These are phyloP conservation scores for Bellardia bayeri DNA, from an alignment of 2,888 invertebrate genomes.

Conservation along the genomic window DNA sequence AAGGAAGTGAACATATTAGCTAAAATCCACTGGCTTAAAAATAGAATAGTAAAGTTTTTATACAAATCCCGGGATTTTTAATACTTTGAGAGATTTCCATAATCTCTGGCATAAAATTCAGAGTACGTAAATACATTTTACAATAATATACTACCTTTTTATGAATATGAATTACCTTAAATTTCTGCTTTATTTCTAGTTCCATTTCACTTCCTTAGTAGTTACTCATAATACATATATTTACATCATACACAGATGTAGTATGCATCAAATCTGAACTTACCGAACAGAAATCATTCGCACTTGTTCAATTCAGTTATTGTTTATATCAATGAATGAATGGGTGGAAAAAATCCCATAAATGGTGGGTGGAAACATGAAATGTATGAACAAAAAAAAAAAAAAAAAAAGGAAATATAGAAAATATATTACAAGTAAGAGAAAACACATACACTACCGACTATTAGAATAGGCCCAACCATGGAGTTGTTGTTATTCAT, in stretches of 20 bases:
- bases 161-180: too few relatives aligned
- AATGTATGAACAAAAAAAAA: neutral
- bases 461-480: slow-evolving; percentile 29
- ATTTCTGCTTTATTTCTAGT: too few relatives aligned
- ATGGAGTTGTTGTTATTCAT: neutral
- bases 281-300: neutral
- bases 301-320: slow-evolving; percentile 9
- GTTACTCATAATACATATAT: too few relatives aligned
- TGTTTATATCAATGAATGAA: slow-evolving; percentile 24
- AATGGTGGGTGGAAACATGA: slow-evolving; percentile 46
- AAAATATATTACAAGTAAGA: slow-evolving; percentile 20
- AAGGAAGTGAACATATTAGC: too few relatives aligned
- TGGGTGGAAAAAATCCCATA: slow-evolving; percentile 1
- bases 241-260: neutral
- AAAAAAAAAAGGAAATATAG: neutral
- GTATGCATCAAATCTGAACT: neutral
- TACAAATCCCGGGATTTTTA: too few relatives aligned
- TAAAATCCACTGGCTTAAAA: too few relatives aligned
- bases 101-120: too few relatives aligned
- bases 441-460: slow-evolving; percentile 37
- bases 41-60: too few relatives aligned
- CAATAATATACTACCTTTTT: too few relatives aligned
- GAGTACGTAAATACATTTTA: too few relatives aligned
- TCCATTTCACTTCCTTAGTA: too few relatives aligned
- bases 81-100: too few relatives aligned